Evolutionary conservation across 2,113 vertebrate species (phyloP), one percentile per base, ranked within the genome.

Genomic region (Colaptes auratus): DNA sequence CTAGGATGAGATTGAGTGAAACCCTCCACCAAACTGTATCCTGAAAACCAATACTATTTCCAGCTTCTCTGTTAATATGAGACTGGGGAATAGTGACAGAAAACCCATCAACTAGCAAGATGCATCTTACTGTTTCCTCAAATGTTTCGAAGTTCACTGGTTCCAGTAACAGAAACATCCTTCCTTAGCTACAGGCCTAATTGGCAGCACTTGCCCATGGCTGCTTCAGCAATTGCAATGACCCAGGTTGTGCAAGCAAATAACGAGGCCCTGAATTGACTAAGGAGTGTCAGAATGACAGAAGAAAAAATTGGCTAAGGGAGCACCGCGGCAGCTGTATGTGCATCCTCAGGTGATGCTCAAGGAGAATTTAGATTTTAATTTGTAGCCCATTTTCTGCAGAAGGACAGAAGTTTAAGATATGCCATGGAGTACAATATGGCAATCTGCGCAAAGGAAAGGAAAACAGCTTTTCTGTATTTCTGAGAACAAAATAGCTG

Each of bases 401-500:
- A 58, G 85, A 77, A 7, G 61, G 80, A 87, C n/a, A 61, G 69
- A 95, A 88, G 93, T 94, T 97, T 94, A 96, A 94, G 87, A 79
- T 73, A 55, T 82, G 90, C 66, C 84, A 85, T 27, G 58, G 53
- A 74, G 79, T 91, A 89, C 95, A 92, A 91, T 88, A 73, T 18
- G 92, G 92, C 96, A 96, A 97, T 97, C 96, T 90, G 11, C 74
- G 88, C 63, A 91, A 96, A 96, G 97, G 48, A 78, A 96, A 86
- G 78, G 74, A 96, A 96, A 96, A 89, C 63, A 92, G 90, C 91
- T 96, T 97, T 91, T 96, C 87, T 95, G 79, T 96, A 63, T 95
- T 95, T 92, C 93, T 92, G 89, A 95, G 94, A 97, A 95, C 95
- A 96, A 96, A 96, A 97, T 93, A 79, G 66, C 97, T 93, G 91